Percentiles rank a stretch among this genome's conserved stretches.
These are phyloP conservation scores for Melinopterus prodromus DNA, from an alignment of 2,888 invertebrate genomes.

Conservation along the genomic window DNA sequence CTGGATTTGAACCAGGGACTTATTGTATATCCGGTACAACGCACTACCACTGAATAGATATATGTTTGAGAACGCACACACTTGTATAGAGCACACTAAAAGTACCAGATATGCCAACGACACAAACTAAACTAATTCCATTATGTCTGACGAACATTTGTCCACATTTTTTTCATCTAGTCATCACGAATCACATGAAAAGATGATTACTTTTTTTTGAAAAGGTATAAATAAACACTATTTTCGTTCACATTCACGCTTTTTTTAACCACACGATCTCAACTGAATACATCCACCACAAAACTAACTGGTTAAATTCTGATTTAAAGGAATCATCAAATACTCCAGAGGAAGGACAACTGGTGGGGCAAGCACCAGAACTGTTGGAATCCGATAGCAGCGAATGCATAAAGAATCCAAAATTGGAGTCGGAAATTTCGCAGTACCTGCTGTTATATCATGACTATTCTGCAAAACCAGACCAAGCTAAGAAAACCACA, in stretches of 20 bases:
- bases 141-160: too few species aligned
- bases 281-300: not conserved
- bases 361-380: slow-evolving; percentile 91
- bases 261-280: not conserved
- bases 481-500: slow-evolving; percentile 31
- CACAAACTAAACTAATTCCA: too few species aligned
- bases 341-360: slow-evolving; percentile 67
- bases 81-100: too few species aligned
- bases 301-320: slow-evolving; percentile 12
- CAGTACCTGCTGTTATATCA: slow-evolving; percentile 56
- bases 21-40: too few species aligned
- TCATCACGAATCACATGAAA: too few species aligned
- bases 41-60: too few species aligned
- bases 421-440: slow-evolving; percentile 52
- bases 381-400: slow-evolving; percentile 82
- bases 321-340: slow-evolving; percentile 56
- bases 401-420: slow-evolving; percentile 59
- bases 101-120: too few species aligned
- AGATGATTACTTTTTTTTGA: too few species aligned
- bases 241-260: not conserved
- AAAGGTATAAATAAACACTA: not conserved
- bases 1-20: too few species aligned
- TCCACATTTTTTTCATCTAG: too few species aligned
- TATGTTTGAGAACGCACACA: too few species aligned
- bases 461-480: slow-evolving; percentile 53